Base-by-base conservation (phyloP, 1,140 invertebrate species). In the Bombus ignitus region DNA sequence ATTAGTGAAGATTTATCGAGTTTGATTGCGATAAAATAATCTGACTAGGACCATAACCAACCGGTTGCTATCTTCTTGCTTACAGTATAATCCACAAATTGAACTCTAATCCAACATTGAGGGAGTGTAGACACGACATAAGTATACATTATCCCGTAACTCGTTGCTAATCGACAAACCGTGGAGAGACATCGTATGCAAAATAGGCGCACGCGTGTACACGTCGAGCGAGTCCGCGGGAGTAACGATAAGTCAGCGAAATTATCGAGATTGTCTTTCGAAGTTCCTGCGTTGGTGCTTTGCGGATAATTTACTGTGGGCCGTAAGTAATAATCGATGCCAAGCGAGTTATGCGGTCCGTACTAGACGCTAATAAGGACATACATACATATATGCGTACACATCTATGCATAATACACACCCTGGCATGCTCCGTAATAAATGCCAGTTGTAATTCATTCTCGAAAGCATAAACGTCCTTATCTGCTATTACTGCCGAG, bases 221-320 rank as follows among this genome's bases (percentile, higher is more conserved):
- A 53, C 9, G n/a, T 53, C 15, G 57, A 32, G 25, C 25, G 28
- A 28, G 6, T 22, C 18, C 76, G 65, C 86, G 65, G 18, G n/a
- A 32, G 42, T 57, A 80, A 85, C 77, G 83, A 91, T 89, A 88
- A 89, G 88, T 91, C 86, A 87, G 83, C 82, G 82, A 88, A 90
- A 92, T 92, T 92, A 92, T 92, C 89, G 89, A 83, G 80, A 91
- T 89, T 89, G 91, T 92, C 91, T 92, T 92, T 91, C 86, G 79
- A 87, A 90, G 86, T 90, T 92, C 32, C 82, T 81, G 70, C 28
- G 71, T 28, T 37, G 32, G 68, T 74, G 79, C 73, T 90, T 87
- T 90, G 82, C 81, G 66, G 84, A 66, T 90, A 92, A 92, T 92
- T 91, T 90, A 92, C 59, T 66, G 86, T 71, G 53, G 83, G 65